phyloP scores from a whole-genome alignment of 2,797 vertebrate genomes.

The Neostethus bicornis region DNA sequence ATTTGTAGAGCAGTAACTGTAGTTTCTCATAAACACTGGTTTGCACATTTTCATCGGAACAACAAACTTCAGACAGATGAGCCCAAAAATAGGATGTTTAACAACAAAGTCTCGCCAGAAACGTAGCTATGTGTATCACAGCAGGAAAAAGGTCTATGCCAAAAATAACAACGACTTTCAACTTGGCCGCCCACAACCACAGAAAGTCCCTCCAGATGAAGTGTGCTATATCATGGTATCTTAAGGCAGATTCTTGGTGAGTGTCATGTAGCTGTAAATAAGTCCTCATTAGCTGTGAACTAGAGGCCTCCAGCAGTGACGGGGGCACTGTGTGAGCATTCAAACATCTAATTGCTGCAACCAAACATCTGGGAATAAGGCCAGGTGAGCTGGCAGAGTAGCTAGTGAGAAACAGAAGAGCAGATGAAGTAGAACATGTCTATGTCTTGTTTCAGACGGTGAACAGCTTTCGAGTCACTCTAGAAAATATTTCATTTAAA shows the following conservation, averaged over 20 bases:
- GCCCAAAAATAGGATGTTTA: background rate
- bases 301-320: slow-evolving; percentile 58
- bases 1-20: too few species aligned
- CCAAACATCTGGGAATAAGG: slow-evolving; percentile 69
- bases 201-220: slow-evolving; percentile 62
- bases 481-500: slow-evolving; percentile 58
- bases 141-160: slow-evolving; percentile 41
- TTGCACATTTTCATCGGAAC: background rate
- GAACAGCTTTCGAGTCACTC: slow-evolving; percentile 54
- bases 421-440: slow-evolving; percentile 71
- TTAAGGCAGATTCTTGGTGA: slow-evolving; percentile 54
- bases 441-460: slow-evolving; percentile 63
- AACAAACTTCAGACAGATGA: background rate
- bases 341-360: slow-evolving; percentile 73
- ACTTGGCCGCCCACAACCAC: slow-evolving; percentile 63
- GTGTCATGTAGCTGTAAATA: slow-evolving; percentile 61
- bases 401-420: slow-evolving; percentile 62
- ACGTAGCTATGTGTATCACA: slow-evolving; percentile 58
- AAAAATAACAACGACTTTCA: slow-evolving; percentile 71
- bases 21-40: too few species aligned
- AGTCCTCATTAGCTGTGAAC: slow-evolving; percentile 64
- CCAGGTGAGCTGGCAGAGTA: slow-evolving; percentile 72
- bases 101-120: background rate
- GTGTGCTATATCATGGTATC: slow-evolving; percentile 50
- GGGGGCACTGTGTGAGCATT: slow-evolving; percentile 54